Conservation (phyloP, 2,888 invertebrate species). For the Eristalinus aeneus region DNA sequence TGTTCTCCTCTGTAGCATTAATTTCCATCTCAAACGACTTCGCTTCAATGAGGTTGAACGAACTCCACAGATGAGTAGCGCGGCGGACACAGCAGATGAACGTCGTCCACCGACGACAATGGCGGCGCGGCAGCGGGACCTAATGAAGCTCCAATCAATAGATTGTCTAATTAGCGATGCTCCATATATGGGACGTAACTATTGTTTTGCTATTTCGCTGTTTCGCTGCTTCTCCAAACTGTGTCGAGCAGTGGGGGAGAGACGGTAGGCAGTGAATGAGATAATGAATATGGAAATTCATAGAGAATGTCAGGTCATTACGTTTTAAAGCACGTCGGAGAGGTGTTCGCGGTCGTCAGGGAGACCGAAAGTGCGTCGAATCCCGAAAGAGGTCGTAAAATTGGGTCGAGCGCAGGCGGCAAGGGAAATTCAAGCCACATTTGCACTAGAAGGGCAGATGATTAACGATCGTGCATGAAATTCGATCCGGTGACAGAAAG, state of each 20-base stretch:
- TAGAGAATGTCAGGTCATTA: neutral
- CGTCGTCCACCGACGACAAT: neutral
- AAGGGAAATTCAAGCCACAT: too few species aligned
- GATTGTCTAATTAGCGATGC: conserved; percentile 26
- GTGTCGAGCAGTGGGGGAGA: neutral
- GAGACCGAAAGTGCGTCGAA: neutral
- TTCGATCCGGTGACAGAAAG: too few species aligned
- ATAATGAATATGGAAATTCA: conserved; percentile 22
- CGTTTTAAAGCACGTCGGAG: neutral
- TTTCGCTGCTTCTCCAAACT: neutral
- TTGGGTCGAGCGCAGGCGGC: neutral
- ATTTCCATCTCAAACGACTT: conserved; percentile 22
- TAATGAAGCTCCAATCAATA: conserved; percentile 4
- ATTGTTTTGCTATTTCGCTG: neutral
- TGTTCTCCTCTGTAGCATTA: conserved; percentile 22
- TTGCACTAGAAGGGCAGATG: too few species aligned
- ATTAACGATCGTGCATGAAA: too few species aligned
- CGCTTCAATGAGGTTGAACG: conserved; percentile 25
- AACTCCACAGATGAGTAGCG: conserved; percentile 37
- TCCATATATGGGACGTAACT: conserved; percentile 11
- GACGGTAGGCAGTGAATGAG: neutral
- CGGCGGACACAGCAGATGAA: neutral
- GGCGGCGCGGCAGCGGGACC: neutral
- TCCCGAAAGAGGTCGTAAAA: neutral
- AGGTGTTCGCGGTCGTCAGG: neutral